A percentile compares a stretch with the other conserved stretches of the same genome.
phyloP scores from a whole-genome alignment of 2,113 vertebrate species.

The Corvus moneduloides region DNA sequence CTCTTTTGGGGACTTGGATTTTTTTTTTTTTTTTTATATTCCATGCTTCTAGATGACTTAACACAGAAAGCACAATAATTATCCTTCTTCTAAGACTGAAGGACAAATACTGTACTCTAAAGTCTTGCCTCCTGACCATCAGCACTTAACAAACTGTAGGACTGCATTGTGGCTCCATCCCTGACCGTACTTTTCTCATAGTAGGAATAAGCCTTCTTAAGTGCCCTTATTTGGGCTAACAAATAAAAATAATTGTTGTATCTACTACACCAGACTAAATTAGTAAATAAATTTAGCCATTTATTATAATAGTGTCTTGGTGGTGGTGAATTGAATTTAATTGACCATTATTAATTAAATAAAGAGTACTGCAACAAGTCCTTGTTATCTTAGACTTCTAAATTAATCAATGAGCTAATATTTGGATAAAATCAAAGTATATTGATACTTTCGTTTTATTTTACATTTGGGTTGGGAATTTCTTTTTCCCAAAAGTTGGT shows the following conservation, averaged over 20 bases:
- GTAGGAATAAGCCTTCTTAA: neutral
- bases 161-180: neutral
- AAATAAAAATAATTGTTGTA: neutral
- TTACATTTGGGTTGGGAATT: neutral
- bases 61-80: neutral
- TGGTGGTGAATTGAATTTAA: neutral
- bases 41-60: neutral
- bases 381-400: neutral
- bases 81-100: neutral
- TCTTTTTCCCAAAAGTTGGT: neutral
- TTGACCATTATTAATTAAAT: neutral
- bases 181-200: neutral
- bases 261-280: neutral
- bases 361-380: neutral
- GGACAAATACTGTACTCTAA: neutral
- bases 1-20: neutral
- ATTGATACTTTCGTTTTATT: neutral
- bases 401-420: neutral
- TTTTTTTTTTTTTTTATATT: neutral
- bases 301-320: neutral
- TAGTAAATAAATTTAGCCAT: neutral
- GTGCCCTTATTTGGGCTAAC: neutral
- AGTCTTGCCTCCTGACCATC: neutral
- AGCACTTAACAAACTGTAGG: neutral
- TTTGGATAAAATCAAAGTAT: neutral